Evolutionary conservation across 2,797 vertebrate genomes (phyloP).

Genomic region (Enteromius argenteus): DNA sequence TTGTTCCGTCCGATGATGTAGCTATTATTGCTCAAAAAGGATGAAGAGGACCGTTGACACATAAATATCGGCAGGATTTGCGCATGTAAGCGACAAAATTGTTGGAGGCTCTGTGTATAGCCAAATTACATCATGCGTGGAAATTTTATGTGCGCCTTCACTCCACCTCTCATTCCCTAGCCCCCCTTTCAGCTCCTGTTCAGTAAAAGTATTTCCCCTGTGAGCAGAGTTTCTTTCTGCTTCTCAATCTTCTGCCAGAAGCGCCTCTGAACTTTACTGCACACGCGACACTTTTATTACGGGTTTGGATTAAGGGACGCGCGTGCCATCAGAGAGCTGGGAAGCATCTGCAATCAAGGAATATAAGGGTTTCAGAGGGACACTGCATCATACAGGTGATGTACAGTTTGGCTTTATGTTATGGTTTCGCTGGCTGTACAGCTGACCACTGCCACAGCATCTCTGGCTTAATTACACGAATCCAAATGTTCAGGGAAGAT

Average conservation of each 20-base stretch:
- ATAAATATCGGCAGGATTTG: constrained; percentile 22
- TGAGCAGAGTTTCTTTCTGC: constrained; percentile 65
- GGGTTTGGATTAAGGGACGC: constrained; percentile 7
- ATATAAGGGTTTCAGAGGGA: constrained; percentile 1
- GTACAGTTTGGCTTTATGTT: constrained; percentile 3
- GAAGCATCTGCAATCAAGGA: constrained; percentile 27
- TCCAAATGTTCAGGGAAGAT: background rate
- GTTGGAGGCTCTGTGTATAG: background rate
- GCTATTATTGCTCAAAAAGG: background rate
- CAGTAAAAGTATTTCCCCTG: constrained; percentile 60
- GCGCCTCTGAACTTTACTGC: constrained; percentile 52
- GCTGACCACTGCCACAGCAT: background rate
- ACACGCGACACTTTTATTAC: constrained; percentile 23
- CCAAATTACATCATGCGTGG: constrained; percentile 45
- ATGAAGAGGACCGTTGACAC: background rate
- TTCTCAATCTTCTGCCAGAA: constrained; percentile 43
- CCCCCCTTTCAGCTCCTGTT: constrained; percentile 59
- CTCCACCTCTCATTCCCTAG: constrained; percentile 45
- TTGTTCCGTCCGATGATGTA: constrained; percentile 1
- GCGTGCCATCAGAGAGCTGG: constrained; percentile 4
- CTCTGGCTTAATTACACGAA: background rate
- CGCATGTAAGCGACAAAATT: background rate
- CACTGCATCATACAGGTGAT: constrained; percentile 18
- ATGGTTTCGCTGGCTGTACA: background rate
- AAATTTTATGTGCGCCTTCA: constrained; percentile 41